Conservation (phyloP, 2,113 vertebrate species). For the Cynoglossus semilaevis region DNA sequence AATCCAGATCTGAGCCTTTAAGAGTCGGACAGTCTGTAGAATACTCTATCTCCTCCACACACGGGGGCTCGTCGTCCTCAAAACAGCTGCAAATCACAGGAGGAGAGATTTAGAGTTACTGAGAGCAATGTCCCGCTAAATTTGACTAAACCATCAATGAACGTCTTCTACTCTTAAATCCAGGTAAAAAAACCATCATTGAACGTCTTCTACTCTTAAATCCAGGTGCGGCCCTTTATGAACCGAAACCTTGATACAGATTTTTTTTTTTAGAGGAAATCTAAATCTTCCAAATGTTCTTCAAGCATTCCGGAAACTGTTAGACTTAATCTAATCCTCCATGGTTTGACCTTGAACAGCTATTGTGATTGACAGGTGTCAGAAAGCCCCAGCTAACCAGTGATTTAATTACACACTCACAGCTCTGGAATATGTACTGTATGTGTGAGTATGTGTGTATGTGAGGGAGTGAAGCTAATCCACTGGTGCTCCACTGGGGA, state of each 20-base stretch:
- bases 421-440: not conserved
- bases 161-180: too few relatives aligned
- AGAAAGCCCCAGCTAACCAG: too few relatives aligned
- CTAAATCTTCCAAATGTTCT: not conserved
- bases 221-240: too few relatives aligned
- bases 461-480: not conserved
- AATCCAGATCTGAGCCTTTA: slow-evolving; percentile 48
- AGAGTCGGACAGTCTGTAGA: slow-evolving; percentile 53
- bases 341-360: not conserved
- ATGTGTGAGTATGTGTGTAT: not conserved
- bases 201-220: too few relatives aligned
- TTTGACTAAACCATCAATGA: not conserved
- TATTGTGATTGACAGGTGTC: not conserved
- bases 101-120: not conserved
- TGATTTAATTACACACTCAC: not conserved
- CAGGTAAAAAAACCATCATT: too few relatives aligned
- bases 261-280: not conserved
- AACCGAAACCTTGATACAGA: too few relatives aligned
- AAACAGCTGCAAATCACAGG: slow-evolving; percentile 59
- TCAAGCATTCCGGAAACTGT: too few relatives aligned
- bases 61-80: slow-evolving; percentile 88
- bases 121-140: not conserved
- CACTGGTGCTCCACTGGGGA: not conserved
- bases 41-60: slow-evolving; percentile 85
- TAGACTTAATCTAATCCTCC: too few relatives aligned